These are phyloP conservation scores for Sialia sialis DNA, from an alignment of 2,113 vertebrate species.

Conservation along the genomic window DNA sequence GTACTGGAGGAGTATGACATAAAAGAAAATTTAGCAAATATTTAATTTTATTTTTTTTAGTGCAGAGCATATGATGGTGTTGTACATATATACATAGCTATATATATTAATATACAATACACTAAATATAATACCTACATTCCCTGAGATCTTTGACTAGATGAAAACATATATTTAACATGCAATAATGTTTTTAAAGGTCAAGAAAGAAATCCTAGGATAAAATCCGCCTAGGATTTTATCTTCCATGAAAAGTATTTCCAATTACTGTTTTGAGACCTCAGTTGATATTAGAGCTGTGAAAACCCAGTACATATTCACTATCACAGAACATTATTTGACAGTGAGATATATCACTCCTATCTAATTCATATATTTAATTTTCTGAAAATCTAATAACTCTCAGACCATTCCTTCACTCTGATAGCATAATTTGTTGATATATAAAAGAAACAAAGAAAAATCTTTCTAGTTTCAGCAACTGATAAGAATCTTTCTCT, in stretches of 20 bases:
- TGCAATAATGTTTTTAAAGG: not conserved
- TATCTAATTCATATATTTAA: conserved; percentile 9
- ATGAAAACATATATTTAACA: not conserved
- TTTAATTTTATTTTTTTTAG: not conserved
- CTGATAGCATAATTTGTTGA: not conserved
- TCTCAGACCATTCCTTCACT: not conserved
- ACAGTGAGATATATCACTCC: not conserved
- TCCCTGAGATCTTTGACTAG: not conserved
- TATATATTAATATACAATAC: not conserved
- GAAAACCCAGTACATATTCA: conserved; percentile 11
- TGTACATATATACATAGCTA: not conserved
- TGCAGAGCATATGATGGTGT: not conserved
- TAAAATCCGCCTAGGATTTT: not conserved
- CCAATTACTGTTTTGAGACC: conserved; percentile 21
- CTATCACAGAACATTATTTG: not conserved
- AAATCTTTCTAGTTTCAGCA: not conserved
- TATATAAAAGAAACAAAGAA: not conserved
- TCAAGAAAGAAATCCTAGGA: not conserved
- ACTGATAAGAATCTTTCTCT: not conserved
- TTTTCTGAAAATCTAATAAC: conserved; percentile 5
- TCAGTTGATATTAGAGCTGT: conserved; percentile 37
- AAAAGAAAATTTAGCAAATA: conserved; percentile 7
- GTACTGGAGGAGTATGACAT: not conserved
- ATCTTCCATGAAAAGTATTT: conserved; percentile 16
- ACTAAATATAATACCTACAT: not conserved